phyloP scores from a whole-genome alignment of 2,888 invertebrate species.

The Scrobipalpa costella region DNA sequence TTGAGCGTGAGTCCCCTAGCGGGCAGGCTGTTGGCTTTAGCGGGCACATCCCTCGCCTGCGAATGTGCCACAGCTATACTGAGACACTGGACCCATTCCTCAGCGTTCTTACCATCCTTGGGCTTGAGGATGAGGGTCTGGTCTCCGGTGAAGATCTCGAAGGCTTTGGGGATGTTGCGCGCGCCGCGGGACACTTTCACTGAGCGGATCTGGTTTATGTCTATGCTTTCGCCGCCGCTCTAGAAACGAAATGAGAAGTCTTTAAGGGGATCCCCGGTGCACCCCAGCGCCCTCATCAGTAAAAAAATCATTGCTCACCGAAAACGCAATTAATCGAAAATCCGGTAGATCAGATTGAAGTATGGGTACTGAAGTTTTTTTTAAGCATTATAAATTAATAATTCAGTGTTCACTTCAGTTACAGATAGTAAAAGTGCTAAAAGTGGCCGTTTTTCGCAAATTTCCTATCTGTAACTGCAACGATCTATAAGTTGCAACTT shows the following conservation, averaged over 20 bases:
- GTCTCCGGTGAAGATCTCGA: slow-evolving; percentile 97
- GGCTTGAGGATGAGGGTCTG: slow-evolving; percentile 96
- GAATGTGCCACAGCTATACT: slow-evolving; percentile 96
- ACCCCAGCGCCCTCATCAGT: too few species aligned
- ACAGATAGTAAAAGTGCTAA: too few species aligned
- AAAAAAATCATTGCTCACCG: too few species aligned
- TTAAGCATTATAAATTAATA: too few species aligned
- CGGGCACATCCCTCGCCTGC: slow-evolving; percentile 82
- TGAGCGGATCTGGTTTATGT: slow-evolving; percentile 95
- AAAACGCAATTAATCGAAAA: too few species aligned
- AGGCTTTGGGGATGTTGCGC: slow-evolving; percentile 96
- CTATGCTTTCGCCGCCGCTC: slow-evolving; percentile 93
- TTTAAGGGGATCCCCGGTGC: too few species aligned
- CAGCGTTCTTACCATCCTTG: slow-evolving; percentile 95
- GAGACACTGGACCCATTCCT: slow-evolving; percentile 97
- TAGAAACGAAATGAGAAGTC: slow-evolving; percentile 49
- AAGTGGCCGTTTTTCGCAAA: too few species aligned
- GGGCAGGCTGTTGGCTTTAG: slow-evolving; percentile 76
- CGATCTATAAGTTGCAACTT: too few species aligned
- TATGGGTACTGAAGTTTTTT: too few species aligned
- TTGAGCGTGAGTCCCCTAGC: slow-evolving; percentile 75
- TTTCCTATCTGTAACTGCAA: too few species aligned
- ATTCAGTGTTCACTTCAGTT: too few species aligned
- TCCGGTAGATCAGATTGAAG: too few species aligned
- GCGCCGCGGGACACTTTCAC: slow-evolving; percentile 96